These are phyloP conservation scores for Alcis repandata DNA, from an alignment of 2,888 invertebrate species.

Conservation along the genomic window DNA sequence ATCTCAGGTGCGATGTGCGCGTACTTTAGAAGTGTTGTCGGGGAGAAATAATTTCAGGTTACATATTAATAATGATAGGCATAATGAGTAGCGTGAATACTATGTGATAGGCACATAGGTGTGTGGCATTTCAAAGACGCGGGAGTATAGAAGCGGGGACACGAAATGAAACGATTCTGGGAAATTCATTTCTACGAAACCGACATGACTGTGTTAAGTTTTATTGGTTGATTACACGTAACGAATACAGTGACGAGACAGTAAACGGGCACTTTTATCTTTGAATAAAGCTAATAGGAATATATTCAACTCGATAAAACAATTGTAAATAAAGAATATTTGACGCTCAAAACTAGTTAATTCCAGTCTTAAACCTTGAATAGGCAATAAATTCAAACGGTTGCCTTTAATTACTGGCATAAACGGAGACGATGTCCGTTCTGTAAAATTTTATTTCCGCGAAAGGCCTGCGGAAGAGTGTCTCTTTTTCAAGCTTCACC, in stretches of 20 bases:
- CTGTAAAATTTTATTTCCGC: conserved; percentile 58
- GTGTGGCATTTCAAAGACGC: neutral
- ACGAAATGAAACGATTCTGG: too few relatives aligned
- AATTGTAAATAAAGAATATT: conserved; percentile 41
- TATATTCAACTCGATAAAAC: neutral
- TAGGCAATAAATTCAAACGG: conserved; percentile 33
- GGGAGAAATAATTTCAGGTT: conserved; percentile 52
- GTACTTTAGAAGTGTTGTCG: conserved; percentile 57
- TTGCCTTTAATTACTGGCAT: conserved; percentile 34
- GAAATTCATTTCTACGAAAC: neutral
- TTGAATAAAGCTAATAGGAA: neutral
- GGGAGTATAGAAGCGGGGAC: neutral
- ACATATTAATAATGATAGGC: conserved; percentile 3
- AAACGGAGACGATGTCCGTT: conserved; percentile 50
- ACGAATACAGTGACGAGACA: too few relatives aligned
- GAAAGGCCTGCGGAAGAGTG: conserved; percentile 51
- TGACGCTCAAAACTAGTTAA: conserved; percentile 32
- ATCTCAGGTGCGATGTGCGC: conserved; percentile 69
- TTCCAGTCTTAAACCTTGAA: conserved; percentile 32
- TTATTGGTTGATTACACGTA: too few relatives aligned
- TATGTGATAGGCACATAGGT: neutral
- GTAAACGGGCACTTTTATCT: too few relatives aligned
- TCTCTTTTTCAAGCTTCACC: conserved; percentile 42
- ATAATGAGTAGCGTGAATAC: conserved; percentile 43
- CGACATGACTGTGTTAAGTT: neutral